Evolutionary conservation across 2,888 invertebrate genomes (phyloP), one percentile per base, ranked within the genome.

Genomic region (Clanis bilineata): DNA sequence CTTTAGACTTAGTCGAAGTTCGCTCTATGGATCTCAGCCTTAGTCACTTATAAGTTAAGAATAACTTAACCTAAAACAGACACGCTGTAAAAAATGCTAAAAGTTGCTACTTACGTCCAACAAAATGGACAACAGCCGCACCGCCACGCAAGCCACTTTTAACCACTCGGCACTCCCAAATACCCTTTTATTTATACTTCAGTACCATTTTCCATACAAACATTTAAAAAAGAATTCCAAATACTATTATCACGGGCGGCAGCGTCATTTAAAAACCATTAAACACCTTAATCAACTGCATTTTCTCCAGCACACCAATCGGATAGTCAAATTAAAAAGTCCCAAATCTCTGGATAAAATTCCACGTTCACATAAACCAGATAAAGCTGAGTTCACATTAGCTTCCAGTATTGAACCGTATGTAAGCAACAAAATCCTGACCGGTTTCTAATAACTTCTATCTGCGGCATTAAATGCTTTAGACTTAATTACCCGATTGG

Each of bases 381-480:
- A 86, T 86, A 84, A n/a, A 83, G 74, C 73, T 66, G 64, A 68
- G 71, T 71, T 78, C 75, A 72, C 73, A 74, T 80, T 77, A 80
- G 72, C 68, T 74, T 74, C 71, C 67, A 74, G 69, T 76, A 77
- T 76, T 72, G 70, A 71, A 59, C 55, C 44, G 41, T 36, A 23
- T 43, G 44, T 63, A 67, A 73, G 73, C 74, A 74, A 79, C 75
- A 63, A 77, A 82, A 76, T 74, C 73, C 74, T 71, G 71, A 83
- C 85, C 77, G 80, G 83, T 83, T 82, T 74, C 73, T 73, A 79
- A 77, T 80, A 79, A 81, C 77, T 79, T 75, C 78, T 71, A 80
- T 77, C 67, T 64, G 74, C 63, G 64, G 75, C 73, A 79, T 76
- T 83, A 81, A 85, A 79, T 78, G 84, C 82, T 76, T 73, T 71